Percentiles rank a stretch among this genome's conserved stretches.
Conservation (phyloP, 2,797 vertebrate species). For the Sebastes aleutianus region DNA sequence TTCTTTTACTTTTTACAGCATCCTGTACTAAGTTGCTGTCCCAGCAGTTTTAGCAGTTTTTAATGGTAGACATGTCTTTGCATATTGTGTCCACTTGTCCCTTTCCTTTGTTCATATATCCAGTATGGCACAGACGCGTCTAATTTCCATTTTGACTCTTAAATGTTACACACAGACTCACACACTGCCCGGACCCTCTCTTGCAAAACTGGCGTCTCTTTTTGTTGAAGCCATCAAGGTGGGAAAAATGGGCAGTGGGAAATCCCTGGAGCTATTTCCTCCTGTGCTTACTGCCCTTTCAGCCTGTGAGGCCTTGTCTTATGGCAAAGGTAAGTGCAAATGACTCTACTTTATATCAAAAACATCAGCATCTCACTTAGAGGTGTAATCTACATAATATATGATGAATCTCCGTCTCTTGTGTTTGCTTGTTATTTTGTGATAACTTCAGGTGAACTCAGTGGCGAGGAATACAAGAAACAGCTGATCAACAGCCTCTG, state of each 20-base stretch:
- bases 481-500: conserved; percentile 95
- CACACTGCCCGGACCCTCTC: conserved; percentile 80
- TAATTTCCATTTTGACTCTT: background rate
- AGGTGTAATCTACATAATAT: background rate
- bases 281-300: conserved; percentile 89
- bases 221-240: conserved; percentile 89
- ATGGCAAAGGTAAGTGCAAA: conserved; percentile 87
- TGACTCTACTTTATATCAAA: background rate
- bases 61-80: background rate
- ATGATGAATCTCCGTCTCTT: background rate
- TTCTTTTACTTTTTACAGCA: background rate
- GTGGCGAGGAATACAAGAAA: conserved; percentile 94
- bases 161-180: conserved; percentile 81
- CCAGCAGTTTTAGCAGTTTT: background rate
- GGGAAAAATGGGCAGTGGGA: conserved; percentile 88
- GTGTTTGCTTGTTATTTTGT: background rate
- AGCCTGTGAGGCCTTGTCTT: conserved; percentile 85
- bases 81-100: background rate
- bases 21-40: background rate
- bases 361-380: background rate
- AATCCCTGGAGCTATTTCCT: conserved; percentile 95
- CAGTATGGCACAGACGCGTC: background rate
- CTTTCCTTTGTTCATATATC: background rate
- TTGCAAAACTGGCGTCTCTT: conserved; percentile 87
- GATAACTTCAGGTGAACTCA: conserved; percentile 87